Conservation (phyloP, 2,888 invertebrate genomes). For the Dasysyrphus albostriatus region DNA sequence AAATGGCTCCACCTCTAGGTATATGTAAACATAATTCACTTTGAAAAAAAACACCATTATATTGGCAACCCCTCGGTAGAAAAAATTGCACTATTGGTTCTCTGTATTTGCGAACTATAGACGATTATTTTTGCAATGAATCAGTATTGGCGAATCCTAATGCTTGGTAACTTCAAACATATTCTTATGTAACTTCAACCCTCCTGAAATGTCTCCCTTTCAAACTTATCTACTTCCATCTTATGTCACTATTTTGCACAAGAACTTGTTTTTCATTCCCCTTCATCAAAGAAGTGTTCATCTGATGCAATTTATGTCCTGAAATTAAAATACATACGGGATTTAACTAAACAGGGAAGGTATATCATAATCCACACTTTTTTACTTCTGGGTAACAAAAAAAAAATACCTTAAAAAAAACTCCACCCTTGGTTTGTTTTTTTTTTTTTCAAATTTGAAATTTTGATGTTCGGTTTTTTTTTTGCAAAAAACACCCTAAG, state of each 20-base stretch:
- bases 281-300: not conserved
- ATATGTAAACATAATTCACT: not conserved
- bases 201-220: not conserved
- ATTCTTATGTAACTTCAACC: not conserved
- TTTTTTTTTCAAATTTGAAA: not conserved
- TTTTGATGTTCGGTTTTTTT: not conserved
- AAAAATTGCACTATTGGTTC: slow-evolving; percentile 15
- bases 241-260: not conserved
- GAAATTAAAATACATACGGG: not conserved
- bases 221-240: not conserved
- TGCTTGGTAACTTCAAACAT: slow-evolving; percentile 3
- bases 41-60: not conserved
- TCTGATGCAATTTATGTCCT: slow-evolving; percentile 19
- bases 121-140: slow-evolving; percentile 9
- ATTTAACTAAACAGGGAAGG: not conserved
- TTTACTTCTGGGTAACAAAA: not conserved
- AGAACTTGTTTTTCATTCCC: not conserved
- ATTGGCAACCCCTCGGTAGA: not conserved
- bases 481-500: slow-evolving; percentile 4
- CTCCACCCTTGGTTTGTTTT: not conserved
- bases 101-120: not conserved
- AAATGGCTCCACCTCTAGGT: not conserved
- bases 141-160: slow-evolving; percentile 6
- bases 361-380: not conserved
- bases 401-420: not conserved